phyloP scores from a whole-genome alignment of 2,888 invertebrate species.

The Parnassius glacialis region DNA sequence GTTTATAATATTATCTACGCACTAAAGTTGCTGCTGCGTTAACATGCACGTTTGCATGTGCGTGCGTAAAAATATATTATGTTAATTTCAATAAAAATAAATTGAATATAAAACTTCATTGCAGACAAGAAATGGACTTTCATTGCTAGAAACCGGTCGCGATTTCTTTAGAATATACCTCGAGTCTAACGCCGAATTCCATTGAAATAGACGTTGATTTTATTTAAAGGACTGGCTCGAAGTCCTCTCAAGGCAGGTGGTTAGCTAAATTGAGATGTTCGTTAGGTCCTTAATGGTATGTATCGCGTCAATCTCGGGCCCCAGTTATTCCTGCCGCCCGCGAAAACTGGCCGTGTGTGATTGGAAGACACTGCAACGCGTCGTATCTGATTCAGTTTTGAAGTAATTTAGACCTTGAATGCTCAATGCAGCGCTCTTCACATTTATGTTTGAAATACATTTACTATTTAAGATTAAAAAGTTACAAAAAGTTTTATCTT shows the following conservation, averaged over 20 bases:
- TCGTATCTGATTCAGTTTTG: conserved; percentile 35
- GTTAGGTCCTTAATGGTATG: conserved; percentile 52
- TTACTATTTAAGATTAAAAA: conserved; percentile 11
- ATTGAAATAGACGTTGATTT: conserved; percentile 34
- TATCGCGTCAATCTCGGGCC: conserved; percentile 48
- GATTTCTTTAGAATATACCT: conserved; percentile 16
- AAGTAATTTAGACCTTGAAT: conserved; percentile 30
- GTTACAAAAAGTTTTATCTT: too few species aligned
- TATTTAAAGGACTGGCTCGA: conserved; percentile 38
- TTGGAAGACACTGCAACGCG: conserved; percentile 33
- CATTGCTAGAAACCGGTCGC: conserved; percentile 22
- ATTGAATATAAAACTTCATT: conserved; percentile 7
- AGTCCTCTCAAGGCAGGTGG: conserved; percentile 41
- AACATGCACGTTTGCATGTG: neutral
- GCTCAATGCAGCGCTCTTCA: conserved; percentile 12
- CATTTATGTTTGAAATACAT: conserved; percentile 19
- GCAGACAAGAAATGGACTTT: conserved; percentile 24
- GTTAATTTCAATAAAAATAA: conserved; percentile 15
- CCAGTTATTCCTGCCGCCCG: conserved; percentile 48
- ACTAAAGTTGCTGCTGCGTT: too few species aligned
- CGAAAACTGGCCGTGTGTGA: conserved; percentile 39
- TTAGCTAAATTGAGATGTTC: conserved; percentile 55
- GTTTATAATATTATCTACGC: too few species aligned
- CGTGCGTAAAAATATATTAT: neutral
- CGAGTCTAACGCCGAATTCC: conserved; percentile 33